These are phyloP conservation scores for Zaprionus kolodkinae DNA, from an alignment of 1,140 invertebrate species.

Conservation along the genomic window DNA sequence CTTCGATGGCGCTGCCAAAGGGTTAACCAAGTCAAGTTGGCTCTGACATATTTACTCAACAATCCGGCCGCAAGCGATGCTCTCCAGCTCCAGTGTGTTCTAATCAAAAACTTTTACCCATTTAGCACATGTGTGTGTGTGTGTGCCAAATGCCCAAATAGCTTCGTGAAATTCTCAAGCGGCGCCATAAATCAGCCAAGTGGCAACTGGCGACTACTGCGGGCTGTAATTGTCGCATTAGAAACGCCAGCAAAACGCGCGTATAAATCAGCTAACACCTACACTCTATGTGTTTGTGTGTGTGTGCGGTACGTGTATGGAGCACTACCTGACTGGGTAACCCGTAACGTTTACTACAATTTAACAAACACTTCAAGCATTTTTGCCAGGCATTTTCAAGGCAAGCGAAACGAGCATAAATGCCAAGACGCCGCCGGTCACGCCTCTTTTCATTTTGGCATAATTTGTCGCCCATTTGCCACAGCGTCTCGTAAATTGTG, in stretches of 20 bases:
- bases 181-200: slow-evolving; percentile 74
- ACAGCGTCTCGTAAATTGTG: slow-evolving; percentile 65
- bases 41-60: slow-evolving; percentile 79
- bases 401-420: slow-evolving; percentile 65
- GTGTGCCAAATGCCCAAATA: slow-evolving; percentile 76
- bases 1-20: slow-evolving; percentile 15
- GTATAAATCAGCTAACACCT: slow-evolving; percentile 74
- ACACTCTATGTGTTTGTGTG: not conserved
- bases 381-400: slow-evolving; percentile 43
- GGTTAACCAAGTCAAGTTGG: slow-evolving; percentile 37
- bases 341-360: slow-evolving; percentile 45
- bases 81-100: slow-evolving; percentile 44
- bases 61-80: slow-evolving; percentile 51
- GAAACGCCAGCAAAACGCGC: slow-evolving; percentile 74
- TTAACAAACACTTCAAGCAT: slow-evolving; percentile 57
- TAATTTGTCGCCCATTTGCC: slow-evolving; percentile 79
- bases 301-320: slow-evolving; percentile 16
- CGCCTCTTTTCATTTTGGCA: slow-evolving; percentile 76
- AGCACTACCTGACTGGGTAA: slow-evolving; percentile 6
- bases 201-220: slow-evolving; percentile 53
- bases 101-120: slow-evolving; percentile 67
- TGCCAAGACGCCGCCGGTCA: slow-evolving; percentile 62
- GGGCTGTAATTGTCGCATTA: slow-evolving; percentile 77
- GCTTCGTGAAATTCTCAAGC: slow-evolving; percentile 65
- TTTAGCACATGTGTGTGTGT: slow-evolving; percentile 47